These are phyloP conservation scores for Penaeus vannamei DNA, from an alignment of 1,140 invertebrate species.

Conservation along the genomic window DNA sequence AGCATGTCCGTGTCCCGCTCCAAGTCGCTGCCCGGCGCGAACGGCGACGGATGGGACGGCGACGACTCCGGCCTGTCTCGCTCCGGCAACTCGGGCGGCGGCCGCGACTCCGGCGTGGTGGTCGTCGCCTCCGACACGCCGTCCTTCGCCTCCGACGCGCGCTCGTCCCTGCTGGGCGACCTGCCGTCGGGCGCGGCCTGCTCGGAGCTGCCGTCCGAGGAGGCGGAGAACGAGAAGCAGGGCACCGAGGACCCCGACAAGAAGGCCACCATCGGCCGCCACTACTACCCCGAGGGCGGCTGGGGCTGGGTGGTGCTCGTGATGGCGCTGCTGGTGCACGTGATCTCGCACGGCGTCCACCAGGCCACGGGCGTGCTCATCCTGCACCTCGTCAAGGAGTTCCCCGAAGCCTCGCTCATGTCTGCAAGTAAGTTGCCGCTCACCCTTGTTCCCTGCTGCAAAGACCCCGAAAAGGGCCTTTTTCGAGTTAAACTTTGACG, in stretches of 20 bases:
- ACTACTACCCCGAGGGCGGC: constrained; percentile 83
- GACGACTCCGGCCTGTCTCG: constrained; percentile 30
- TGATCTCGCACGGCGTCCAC: constrained; percentile 79
- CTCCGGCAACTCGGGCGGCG: constrained; percentile 20
- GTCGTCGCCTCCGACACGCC: constrained; percentile 60
- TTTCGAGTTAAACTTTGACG: no score
- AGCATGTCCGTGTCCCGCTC: constrained; percentile 54
- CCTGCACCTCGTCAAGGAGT: constrained; percentile 74
- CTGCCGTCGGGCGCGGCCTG: constrained; percentile 53
- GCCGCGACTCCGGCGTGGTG: constrained; percentile 61
- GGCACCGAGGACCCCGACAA: constrained; percentile 73
- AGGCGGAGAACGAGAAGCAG: constrained; percentile 21
- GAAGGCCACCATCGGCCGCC: constrained; percentile 77
- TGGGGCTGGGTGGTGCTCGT: constrained; percentile 82
- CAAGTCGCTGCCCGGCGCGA: constrained; percentile 64
- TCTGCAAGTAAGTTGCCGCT: constrained; percentile 74
- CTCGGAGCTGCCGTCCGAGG: constrained; percentile 64
- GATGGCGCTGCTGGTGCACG: constrained; percentile 77
- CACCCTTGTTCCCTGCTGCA: no score
- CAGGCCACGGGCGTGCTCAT: constrained; percentile 76
- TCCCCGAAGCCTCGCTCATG: constrained; percentile 72
- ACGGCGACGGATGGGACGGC: constrained; percentile 41
- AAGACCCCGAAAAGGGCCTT: no score
- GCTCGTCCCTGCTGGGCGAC: constrained; percentile 64
- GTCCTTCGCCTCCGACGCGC: constrained; percentile 62